These are phyloP conservation scores for Lophius piscatorius DNA, from an alignment of 2,113 vertebrate genomes.

Conservation along the genomic window DNA sequence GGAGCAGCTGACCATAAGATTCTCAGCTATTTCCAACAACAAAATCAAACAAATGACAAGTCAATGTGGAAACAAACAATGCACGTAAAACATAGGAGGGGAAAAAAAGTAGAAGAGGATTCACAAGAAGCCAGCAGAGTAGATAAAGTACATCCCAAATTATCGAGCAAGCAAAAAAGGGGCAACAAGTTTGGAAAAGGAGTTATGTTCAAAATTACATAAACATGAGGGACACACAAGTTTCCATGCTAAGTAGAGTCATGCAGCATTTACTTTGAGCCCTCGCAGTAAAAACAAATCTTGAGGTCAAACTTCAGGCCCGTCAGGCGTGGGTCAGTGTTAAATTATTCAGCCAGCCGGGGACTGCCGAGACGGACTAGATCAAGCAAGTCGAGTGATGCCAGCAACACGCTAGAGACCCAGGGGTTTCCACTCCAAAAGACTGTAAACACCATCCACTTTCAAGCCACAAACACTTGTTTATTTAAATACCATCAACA, in stretches of 20 bases:
- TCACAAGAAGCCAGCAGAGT: constrained; percentile 3
- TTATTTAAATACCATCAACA: constrained; percentile 55
- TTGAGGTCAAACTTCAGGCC: constrained; percentile 74
- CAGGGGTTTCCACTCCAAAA: constrained; percentile 41
- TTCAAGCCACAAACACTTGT: constrained; percentile 62
- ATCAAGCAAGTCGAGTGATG: constrained; percentile 68
- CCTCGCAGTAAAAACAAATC: constrained; percentile 68
- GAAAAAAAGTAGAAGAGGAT: constrained; percentile 12
- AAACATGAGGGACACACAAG: constrained; percentile 67
- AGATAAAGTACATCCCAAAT: constrained; percentile 18
- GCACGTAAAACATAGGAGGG: no score
- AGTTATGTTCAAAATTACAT: constrained; percentile 64
- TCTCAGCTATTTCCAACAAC: no score
- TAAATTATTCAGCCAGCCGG: constrained; percentile 74
- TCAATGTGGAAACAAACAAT: background rate
- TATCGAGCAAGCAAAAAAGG: constrained; percentile 10
- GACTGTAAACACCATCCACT: constrained; percentile 66
- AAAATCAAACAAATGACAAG: constrained; percentile 4
- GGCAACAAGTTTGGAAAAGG: constrained; percentile 31
- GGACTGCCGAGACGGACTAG: constrained; percentile 47
- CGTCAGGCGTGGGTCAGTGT: constrained; percentile 61
- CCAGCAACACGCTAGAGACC: constrained; percentile 53
- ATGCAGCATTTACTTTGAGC: constrained; percentile 62
- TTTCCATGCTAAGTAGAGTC: constrained; percentile 36
- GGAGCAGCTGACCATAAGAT: no score